A percentile compares a stretch with the other conserved stretches of the same genome.
phyloP scores from a whole-genome alignment of 2,888 invertebrate species.

The Neoscelio sp. region DNA sequence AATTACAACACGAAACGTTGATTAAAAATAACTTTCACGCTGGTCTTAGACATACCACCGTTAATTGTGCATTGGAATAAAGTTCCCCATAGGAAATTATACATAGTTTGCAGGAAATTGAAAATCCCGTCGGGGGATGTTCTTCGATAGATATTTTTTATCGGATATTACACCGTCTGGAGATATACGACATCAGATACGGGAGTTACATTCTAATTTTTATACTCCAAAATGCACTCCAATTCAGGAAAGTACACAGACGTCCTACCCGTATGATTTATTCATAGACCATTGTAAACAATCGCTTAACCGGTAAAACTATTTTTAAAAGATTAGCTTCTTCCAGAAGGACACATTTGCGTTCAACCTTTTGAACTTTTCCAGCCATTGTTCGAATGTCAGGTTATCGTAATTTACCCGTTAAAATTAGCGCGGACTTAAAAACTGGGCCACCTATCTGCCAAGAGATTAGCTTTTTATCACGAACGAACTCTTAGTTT shows the following conservation, averaged over 20 bases:
- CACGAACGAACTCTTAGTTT: slow-evolving; percentile 16
- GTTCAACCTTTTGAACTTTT: slow-evolving; percentile 32
- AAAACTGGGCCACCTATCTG: slow-evolving; percentile 32
- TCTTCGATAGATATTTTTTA: slow-evolving; percentile 25
- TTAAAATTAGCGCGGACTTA: slow-evolving; percentile 34
- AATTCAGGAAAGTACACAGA: slow-evolving; percentile 4
- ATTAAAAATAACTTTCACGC: too few species aligned
- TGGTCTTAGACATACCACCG: too few species aligned
- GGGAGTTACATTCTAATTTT: slow-evolving; percentile 42
- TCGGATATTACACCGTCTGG: slow-evolving; percentile 36
- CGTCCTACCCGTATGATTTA: slow-evolving; percentile 16
- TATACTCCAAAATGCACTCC: slow-evolving; percentile 23
- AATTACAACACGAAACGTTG: too few species aligned
- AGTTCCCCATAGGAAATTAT: slow-evolving; percentile 9
- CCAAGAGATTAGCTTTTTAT: slow-evolving; percentile 34
- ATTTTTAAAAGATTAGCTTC: slow-evolving; percentile 17
- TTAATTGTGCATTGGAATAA: slow-evolving; percentile 16
- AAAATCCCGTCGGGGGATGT: slow-evolving; percentile 22
- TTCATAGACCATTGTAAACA: slow-evolving; percentile 13
- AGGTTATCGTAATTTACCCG: slow-evolving; percentile 32
- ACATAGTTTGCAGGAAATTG: slow-evolving; percentile 36
- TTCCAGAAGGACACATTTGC: too few species aligned
- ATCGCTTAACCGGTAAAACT: background rate
- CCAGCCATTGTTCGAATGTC: slow-evolving; percentile 21
- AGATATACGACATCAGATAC: slow-evolving; percentile 33